Evolutionary conservation across 2,797 vertebrate species (phyloP).

Genomic region (Chaenodraco wilsoni): DNA sequence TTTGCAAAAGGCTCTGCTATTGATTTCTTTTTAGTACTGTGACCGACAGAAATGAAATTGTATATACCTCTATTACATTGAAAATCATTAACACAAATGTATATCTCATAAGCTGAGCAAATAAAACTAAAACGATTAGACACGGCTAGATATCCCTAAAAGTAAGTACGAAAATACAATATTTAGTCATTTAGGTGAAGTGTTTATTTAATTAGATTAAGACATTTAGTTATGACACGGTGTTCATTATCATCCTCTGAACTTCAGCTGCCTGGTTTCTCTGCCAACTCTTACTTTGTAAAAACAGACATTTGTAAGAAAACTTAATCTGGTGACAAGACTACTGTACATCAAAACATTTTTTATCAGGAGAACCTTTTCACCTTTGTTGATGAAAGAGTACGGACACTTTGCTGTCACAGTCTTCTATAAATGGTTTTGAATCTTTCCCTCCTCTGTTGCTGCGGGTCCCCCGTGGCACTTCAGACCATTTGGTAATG

Average conservation of each 20-base stretch:
- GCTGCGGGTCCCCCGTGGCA: conserved; percentile 18
- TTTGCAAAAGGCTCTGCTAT: background rate
- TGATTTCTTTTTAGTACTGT: background rate
- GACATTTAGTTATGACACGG: background rate
- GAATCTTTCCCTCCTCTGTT: conserved; percentile 2
- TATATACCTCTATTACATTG: background rate
- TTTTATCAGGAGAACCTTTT: background rate
- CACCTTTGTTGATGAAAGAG: conserved; percentile 7
- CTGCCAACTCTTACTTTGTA: background rate
- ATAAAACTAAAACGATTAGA: background rate
- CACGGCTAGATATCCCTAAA: no score
- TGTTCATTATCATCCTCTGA: background rate
- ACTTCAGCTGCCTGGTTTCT: background rate
- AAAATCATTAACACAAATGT: background rate
- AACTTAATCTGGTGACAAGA: background rate
- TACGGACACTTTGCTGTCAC: background rate
- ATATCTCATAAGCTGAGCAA: background rate
- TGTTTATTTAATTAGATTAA: no score
- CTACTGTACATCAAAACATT: background rate
- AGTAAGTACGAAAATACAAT: background rate
- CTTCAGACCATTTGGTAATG: conserved; percentile 47
- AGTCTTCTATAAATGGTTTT: background rate
- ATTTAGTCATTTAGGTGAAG: background rate
- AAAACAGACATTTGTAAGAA: background rate
- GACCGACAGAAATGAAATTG: no score